Base-by-base conservation (phyloP, 2,797 vertebrate genomes). In the Acrocephalus scirpaceus region DNA sequence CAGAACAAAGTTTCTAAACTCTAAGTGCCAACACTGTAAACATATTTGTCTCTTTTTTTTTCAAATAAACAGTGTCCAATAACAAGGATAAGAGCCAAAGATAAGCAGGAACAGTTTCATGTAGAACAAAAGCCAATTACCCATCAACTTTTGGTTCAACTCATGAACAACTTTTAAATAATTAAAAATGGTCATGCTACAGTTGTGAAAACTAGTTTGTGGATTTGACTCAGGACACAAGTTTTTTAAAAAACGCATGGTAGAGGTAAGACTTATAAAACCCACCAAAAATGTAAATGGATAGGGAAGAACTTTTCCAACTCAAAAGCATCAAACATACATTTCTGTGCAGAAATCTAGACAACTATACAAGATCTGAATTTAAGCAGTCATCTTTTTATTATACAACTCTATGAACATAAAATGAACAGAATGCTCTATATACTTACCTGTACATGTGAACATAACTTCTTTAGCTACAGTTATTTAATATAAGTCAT, bases 401-500 rank as follows among this genome's bases (percentile, higher is more conserved):
- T 99, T 99, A 98, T 99, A 99, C 99, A 99, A 98, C 98, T 98
- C 98, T 98, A 98, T 99, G 98, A 98, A 99, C 98, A 99, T 98
- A 98, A 98, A 98, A 98, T 98, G 98, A 98, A 98, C 97, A 98
- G 98, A 98, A 98, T 98, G 98, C 97, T 98, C 98, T 98, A 98
- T 98, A 98, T 99, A 98, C 98, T 98, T 98, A 98, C 98, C 98
- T 99, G 98, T 99, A 99, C 98, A 98, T 98, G 98, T 98, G 98
- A 98, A 98, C 96, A 96, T 97, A 98, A 97, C 98, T 98, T 97
- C 98, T 98, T 97, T 98, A 98, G 96, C 98, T 98, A 98, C 97
- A 97, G 97, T 94, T 97, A 97, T 97, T 97, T 97, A 97, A 97
- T 96, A 98, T 98, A 98, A 98, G 98, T 98, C 98, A 93, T 97